Evolutionary conservation across 2,888 invertebrate species (phyloP).

Genomic region (Peribatodes rhomboidaria): DNA sequence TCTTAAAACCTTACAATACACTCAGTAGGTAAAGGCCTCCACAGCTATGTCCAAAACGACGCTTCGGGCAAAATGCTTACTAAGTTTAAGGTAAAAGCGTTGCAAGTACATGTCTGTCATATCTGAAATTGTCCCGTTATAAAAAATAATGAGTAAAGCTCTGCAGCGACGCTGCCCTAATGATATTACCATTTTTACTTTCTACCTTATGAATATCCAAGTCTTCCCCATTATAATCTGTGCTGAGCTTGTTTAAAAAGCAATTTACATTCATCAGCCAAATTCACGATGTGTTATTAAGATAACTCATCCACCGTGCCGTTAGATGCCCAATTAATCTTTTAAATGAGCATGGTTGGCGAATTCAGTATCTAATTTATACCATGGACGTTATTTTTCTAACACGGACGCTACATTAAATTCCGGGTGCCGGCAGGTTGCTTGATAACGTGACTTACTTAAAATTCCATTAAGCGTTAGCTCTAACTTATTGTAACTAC

Average conservation of each 20-base stretch:
- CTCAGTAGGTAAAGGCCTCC: background rate
- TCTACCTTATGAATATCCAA: conserved; percentile 76
- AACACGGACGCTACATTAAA: background rate
- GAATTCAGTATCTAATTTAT: conserved; percentile 16
- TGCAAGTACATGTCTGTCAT: conserved; percentile 29
- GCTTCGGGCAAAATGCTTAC: conserved; percentile 8
- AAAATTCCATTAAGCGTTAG: background rate
- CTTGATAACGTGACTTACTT: background rate
- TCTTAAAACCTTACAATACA: too few relatives aligned
- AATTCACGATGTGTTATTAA: conserved; percentile 49
- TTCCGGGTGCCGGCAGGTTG: background rate
- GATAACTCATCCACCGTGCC: conserved; percentile 44
- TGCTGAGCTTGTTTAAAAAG: conserved; percentile 66
- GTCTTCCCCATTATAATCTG: conserved; percentile 61
- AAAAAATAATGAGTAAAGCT: conserved; percentile 47
- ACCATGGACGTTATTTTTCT: conserved; percentile 7
- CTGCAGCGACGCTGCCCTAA: conserved; percentile 56
- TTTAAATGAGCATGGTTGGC: conserved; percentile 28
- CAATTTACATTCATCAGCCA: conserved; percentile 70
- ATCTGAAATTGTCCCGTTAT: conserved; percentile 53
- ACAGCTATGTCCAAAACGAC: background rate
- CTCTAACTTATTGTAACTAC: background rate
- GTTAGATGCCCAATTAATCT: conserved; percentile 43
- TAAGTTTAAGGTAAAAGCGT: conserved; percentile 24
- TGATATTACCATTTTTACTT: conserved; percentile 74